Evolutionary conservation across 2,888 invertebrate species (phyloP), one percentile per base, ranked within the genome.

Genomic region (Drosophila rubida): DNA sequence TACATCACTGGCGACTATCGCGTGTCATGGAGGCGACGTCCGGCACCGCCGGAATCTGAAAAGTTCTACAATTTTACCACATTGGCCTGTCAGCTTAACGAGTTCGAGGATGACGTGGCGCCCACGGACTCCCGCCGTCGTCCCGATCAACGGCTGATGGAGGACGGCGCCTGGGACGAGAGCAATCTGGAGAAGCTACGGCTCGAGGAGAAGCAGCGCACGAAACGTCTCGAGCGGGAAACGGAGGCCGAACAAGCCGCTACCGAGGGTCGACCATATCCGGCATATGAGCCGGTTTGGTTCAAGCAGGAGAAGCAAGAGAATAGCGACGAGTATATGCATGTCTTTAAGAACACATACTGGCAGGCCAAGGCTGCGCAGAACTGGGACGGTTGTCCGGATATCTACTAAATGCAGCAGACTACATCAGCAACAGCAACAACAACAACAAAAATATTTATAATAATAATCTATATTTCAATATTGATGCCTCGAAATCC

Each of bases 111-210:
- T 4, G 96, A 95, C 69, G 95, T 99, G 25, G 98, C 98, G 51
- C 99, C 99, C 8, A 98, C 99, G 0, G 99, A 99, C 93, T 96
- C 97, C 54, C 94, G 99, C 30, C 92, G 94, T 54, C 94, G 99
- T 60, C 99, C 99, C 63, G 99, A 99, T 94, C 99, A 99, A 93
- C 94, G 99, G 53, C 94, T 98, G 80, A 99, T 99, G 99, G 99
- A 99, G 92, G 94, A 96, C 69, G 98, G 98, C 2, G 93, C 94
- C 57, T 98, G 98, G 97, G 96, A 98, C 88, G 96, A 96, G 73
- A 98, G 98, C 64, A 98, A 98, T 92, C 91, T 93, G 0, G 96
- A 97, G 91, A 97, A 97, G 91, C 91, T 97, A 27, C 93, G 95
- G 0, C 93, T 99, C 23, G 99, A 99, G 92, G 99, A 99, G 92